phyloP scores from a whole-genome alignment of 2,797 vertebrate species.

The Phrynocephalus vlangalii region DNA sequence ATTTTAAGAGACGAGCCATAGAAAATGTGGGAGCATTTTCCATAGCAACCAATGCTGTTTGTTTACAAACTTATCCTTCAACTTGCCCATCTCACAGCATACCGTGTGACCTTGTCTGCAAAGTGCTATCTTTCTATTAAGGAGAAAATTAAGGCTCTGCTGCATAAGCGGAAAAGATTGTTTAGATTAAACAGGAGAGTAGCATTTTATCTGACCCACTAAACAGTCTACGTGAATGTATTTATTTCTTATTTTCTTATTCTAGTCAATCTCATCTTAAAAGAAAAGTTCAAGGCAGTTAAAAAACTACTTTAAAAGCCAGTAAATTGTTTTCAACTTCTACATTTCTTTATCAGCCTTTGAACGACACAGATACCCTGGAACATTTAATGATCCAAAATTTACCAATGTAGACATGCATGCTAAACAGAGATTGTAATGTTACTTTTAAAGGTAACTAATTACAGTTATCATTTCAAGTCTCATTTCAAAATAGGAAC shows the following conservation, averaged over 20 bases:
- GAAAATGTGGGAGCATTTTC: not conserved
- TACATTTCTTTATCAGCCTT: constrained; percentile 4
- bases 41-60: not conserved
- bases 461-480: not conserved
- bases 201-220: not conserved
- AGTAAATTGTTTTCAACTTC: not conserved
- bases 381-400: not conserved
- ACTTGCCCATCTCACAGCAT: not conserved
- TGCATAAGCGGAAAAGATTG: not conserved
- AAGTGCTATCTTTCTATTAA: not conserved
- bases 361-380: not conserved
- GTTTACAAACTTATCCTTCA: not conserved
- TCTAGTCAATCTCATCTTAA: not conserved
- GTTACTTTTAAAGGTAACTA: not conserved
- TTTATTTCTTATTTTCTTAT: not conserved
- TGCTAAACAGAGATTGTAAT: not conserved
- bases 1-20: not conserved
- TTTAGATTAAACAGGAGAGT: not conserved
- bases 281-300: not conserved
- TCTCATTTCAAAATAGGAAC: not conserved
- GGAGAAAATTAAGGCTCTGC: constrained; percentile 31
- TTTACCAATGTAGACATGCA: not conserved
- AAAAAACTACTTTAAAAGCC: not conserved
- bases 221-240: not conserved
- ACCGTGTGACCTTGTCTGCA: not conserved